These are phyloP conservation scores for Ailurus styani DNA, from an alignment of 2,113 vertebrate genomes.

Conservation along the genomic window DNA sequence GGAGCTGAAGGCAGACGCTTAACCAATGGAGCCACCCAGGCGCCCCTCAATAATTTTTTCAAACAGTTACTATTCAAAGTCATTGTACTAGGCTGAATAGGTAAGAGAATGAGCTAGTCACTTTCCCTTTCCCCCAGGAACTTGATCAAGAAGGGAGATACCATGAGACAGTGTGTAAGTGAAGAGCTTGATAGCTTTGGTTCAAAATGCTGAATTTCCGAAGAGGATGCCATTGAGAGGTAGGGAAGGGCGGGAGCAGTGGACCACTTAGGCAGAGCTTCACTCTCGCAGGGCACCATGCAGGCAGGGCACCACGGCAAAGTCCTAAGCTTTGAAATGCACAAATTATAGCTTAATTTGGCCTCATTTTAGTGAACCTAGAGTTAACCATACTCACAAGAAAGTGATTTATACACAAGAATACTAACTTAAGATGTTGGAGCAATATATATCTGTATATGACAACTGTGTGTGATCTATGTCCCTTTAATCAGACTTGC, in stretches of 20 bases:
- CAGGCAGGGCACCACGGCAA: background rate
- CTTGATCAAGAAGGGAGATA: background rate
- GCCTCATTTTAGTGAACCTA: background rate
- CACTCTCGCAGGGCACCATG: background rate
- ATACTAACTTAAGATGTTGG: background rate
- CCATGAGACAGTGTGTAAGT: background rate
- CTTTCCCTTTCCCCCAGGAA: background rate
- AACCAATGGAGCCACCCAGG: background rate
- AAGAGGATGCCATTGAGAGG: background rate
- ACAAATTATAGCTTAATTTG: background rate
- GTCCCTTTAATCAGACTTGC: constrained; percentile 13
- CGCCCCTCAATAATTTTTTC: background rate
- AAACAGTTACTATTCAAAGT: constrained; percentile 5
- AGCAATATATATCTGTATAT: background rate
- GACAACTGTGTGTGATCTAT: background rate
- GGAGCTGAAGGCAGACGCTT: background rate
- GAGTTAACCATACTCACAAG: background rate
- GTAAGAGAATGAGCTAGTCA: background rate
- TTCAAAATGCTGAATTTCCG: constrained; percentile 8
- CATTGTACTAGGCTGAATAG: background rate
- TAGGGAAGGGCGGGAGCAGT: background rate
- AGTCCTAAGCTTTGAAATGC: background rate
- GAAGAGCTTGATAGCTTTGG: background rate
- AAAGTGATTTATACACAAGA: background rate
- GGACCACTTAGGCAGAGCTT: background rate